A percentile compares a stretch with the other conserved stretches of the same genome.
phyloP scores from a whole-genome alignment of 2,113 vertebrate genomes.

The Xenopus borealis region DNA sequence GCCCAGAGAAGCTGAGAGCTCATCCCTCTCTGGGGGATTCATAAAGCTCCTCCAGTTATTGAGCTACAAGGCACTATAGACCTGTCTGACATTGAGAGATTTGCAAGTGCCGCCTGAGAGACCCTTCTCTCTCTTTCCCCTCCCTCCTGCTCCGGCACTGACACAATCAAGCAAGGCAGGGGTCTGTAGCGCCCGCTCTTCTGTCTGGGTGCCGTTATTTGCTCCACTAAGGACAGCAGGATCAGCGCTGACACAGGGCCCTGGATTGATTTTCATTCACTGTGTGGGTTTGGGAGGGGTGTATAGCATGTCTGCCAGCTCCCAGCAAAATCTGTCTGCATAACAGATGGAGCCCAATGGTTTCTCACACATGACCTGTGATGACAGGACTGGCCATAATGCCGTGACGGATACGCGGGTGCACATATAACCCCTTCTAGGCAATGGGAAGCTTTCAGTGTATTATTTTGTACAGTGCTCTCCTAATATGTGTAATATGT shows the following conservation, averaged over 20 bases:
- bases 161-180: not conserved
- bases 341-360: slow-evolving; percentile 23
- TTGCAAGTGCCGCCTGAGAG: not conserved
- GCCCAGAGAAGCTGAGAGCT: slow-evolving; percentile 5
- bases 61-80: slow-evolving; percentile 7
- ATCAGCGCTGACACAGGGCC: slow-evolving; percentile 16
- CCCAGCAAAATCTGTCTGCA: slow-evolving; percentile 29
- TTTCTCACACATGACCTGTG: slow-evolving; percentile 5
- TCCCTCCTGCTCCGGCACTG: not conserved
- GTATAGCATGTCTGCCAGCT: not conserved
- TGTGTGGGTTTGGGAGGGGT: slow-evolving; percentile 4
- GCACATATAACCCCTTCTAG: not conserved
- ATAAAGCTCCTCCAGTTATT: slow-evolving; percentile 12
- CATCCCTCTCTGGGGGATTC: slow-evolving; percentile 11
- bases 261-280: slow-evolving; percentile 18
- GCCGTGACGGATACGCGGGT: not conserved
- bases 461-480: no score
- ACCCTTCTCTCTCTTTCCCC: not conserved
- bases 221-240: not conserved
- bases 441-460: not conserved
- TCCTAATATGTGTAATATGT: no score
- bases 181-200: no score
- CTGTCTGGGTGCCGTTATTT: not conserved
- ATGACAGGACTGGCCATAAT: slow-evolving; percentile 18
- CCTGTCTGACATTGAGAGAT: not conserved